Percentiles rank a stretch among this genome's conserved stretches.
These are phyloP conservation scores for Acropora yongei DNA, from an alignment of 64 coral and sea anemone genomes.

Conservation along the genomic window DNA sequence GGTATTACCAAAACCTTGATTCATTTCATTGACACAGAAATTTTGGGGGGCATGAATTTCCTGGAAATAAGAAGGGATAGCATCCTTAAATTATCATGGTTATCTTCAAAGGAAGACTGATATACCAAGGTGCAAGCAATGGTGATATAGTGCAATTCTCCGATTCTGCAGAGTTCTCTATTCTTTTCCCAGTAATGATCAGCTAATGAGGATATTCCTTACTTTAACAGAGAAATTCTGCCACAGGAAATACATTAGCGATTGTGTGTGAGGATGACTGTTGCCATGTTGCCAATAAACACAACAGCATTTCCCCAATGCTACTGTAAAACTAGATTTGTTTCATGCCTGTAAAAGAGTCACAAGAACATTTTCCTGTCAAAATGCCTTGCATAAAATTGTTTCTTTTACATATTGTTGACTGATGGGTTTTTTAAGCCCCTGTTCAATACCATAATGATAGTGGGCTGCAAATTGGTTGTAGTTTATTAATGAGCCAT, in stretches of 20 bases:
- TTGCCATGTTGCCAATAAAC: slow-evolving; percentile 44
- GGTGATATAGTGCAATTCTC: background rate
- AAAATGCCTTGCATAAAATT: background rate
- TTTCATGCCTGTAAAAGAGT: slow-evolving; percentile 67
- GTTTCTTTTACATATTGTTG: background rate
- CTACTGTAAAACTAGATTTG: slow-evolving; percentile 53
- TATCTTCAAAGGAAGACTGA: slow-evolving; percentile 14
- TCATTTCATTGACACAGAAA: slow-evolving; percentile 59
- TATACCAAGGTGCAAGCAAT: background rate
- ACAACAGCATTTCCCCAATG: slow-evolving; percentile 38
- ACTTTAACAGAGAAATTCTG: slow-evolving; percentile 19
- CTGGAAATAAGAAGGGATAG: slow-evolving; percentile 58
- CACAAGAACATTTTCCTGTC: slow-evolving; percentile 29
- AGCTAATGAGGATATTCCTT: slow-evolving; percentile 59
- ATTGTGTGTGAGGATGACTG: slow-evolving; percentile 58
- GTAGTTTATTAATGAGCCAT: background rate
- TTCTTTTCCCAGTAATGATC: slow-evolving; percentile 71
- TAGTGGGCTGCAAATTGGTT: background rate
- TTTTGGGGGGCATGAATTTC: slow-evolving; percentile 60
- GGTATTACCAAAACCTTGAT: slow-evolving; percentile 50
- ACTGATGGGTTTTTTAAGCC: background rate
- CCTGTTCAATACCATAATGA: background rate
- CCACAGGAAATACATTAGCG: background rate
- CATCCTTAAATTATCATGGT: slow-evolving; percentile 13
- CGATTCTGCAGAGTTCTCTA: slow-evolving; percentile 21